These are phyloP conservation scores for Erythrolamprus reginae DNA, from an alignment of 2,113 vertebrate species.

Conservation along the genomic window DNA sequence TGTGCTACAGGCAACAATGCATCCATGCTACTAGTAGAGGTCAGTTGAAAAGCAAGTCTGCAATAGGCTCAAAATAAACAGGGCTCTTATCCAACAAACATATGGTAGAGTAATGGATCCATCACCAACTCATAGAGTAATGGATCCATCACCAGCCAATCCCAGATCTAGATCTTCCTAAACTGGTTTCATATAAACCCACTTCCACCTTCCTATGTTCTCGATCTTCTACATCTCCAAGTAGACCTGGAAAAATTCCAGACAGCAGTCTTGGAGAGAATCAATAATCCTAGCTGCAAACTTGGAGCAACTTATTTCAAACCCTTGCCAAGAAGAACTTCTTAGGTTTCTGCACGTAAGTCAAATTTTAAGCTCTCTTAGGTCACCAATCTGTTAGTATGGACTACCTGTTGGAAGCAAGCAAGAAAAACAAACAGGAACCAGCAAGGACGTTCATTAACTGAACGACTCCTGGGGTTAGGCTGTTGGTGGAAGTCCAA, in stretches of 20 bases:
- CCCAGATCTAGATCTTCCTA: not conserved
- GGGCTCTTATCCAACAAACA: not conserved
- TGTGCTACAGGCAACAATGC: not conserved
- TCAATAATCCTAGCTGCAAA: not conserved
- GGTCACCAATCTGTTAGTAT: not conserved
- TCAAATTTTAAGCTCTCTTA: not conserved
- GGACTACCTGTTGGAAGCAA: not conserved
- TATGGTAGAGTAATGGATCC: not conserved
- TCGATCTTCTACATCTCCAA: not conserved
- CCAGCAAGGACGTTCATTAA: not conserved
- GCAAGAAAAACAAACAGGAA: not conserved
- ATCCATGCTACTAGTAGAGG: not conserved
- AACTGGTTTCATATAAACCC: not conserved
- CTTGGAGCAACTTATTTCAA: not conserved
- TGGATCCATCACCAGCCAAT: not conserved
- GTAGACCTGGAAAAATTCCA: not conserved
- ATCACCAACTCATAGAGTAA: not conserved
- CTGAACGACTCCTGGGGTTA: not conserved
- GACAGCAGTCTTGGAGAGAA: not conserved
- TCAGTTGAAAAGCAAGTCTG: not conserved
- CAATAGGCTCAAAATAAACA: not conserved
- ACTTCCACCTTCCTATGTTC: not conserved
- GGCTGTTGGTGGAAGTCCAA: not conserved
- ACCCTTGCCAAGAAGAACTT: not conserved
- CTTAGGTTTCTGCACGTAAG: not conserved